A percentile compares a stretch with the other conserved stretches of the same genome.
phyloP scores from a whole-genome alignment of 2,797 vertebrate genomes.

The Emys orbicularis region DNA sequence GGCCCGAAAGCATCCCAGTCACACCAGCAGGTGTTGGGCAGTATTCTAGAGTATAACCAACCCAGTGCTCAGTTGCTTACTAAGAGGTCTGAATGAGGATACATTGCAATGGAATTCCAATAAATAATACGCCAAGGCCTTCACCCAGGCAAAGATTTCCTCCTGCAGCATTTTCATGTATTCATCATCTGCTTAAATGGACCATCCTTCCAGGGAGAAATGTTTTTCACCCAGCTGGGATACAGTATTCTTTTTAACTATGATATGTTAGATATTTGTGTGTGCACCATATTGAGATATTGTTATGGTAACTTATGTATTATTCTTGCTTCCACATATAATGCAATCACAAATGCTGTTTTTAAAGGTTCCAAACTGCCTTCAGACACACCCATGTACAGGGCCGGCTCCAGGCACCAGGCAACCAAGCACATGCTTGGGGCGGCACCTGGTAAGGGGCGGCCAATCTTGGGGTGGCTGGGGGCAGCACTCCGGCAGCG shows the following conservation, averaged over 20 bases:
- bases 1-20: not conserved
- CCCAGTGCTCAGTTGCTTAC: not conserved
- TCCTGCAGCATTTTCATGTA: not conserved
- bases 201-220: not conserved
- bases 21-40: not conserved
- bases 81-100: not conserved
- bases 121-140: conserved; percentile 1
- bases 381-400: not conserved
- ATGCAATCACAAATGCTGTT: conserved; percentile 62
- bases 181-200: conserved; percentile 17
- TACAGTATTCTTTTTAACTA: conserved; percentile 24
- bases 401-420: too few relatives aligned
- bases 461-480: too few relatives aligned
- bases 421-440: too few relatives aligned
- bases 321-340: conserved; percentile 43
- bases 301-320: conserved; percentile 75
- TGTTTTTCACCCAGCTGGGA: conserved; percentile 37
- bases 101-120: conserved; percentile 1
- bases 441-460: too few relatives aligned
- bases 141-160: not conserved
- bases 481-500: too few relatives aligned
- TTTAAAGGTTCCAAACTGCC: conserved; percentile 48
- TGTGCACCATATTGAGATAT: conserved; percentile 31
- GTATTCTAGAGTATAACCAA: not conserved
- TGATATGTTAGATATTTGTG: conserved; percentile 64